Evolutionary conservation across 23 tunicate genomes (phyloP).

Genomic region (Oikopleura dioica): DNA sequence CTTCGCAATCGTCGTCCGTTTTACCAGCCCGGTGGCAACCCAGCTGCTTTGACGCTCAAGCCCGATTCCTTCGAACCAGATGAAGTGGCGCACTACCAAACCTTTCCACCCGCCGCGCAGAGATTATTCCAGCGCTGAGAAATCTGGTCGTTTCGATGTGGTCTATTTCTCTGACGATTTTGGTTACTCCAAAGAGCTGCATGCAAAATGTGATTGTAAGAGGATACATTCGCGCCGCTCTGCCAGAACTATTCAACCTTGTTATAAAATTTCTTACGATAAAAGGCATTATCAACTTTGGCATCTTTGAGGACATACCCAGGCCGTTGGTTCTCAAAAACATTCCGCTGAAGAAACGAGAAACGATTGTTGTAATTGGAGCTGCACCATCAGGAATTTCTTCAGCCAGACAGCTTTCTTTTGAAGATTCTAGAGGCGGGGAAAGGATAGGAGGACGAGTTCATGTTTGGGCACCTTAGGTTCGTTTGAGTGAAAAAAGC

Average conservation of each 20-base stretch:
- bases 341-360: neutral
- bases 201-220: conserved; percentile 28
- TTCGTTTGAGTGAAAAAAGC: no score
- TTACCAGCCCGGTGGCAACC: conserved; percentile 61
- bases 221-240: conserved; percentile 31
- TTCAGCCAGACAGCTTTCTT: conserved; percentile 57
- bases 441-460: no score
- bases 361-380: conserved; percentile 40
- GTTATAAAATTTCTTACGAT: conserved; percentile 26
- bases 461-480: no score
- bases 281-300: conserved; percentile 24
- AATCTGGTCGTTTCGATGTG: conserved; percentile 56
- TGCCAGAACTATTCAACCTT: conserved; percentile 25
- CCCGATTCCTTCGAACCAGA: conserved; percentile 84
- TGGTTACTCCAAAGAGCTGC: conserved; percentile 25
- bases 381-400: conserved; percentile 68
- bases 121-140: no score
- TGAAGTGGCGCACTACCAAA: conserved; percentile 61
- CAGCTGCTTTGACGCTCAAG: conserved; percentile 57
- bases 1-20: no score
- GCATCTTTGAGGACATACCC: neutral
- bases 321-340: neutral
- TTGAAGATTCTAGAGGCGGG: conserved; percentile 45
- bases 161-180: conserved; percentile 24
- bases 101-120: neutral